A percentile compares a stretch with the other conserved stretches of the same genome.
Conservation (phyloP, 2,797 vertebrate species). For the Dendrocincla tyrannina region DNA sequence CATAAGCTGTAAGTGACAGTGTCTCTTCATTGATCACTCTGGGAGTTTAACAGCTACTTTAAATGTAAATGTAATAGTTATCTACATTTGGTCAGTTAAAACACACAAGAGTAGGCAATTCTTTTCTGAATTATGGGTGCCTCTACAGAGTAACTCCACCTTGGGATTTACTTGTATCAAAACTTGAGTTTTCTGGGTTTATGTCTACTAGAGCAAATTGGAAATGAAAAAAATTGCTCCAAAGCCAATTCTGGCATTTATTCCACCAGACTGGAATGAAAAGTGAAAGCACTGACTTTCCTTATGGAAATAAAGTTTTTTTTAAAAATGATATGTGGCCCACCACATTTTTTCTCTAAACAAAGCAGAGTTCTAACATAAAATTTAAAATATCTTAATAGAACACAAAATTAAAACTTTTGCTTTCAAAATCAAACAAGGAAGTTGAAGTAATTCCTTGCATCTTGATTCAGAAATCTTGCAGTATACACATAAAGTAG, state of each 20-base stretch:
- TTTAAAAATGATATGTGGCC: not conserved
- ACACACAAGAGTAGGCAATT: not conserved
- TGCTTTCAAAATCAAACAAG: not conserved
- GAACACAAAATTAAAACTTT: not conserved
- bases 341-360: not conserved
- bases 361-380: not conserved
- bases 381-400: not conserved
- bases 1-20: not conserved
- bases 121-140: not conserved
- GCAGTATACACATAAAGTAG: not conserved
- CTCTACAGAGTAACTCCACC: not conserved
- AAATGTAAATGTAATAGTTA: not conserved
- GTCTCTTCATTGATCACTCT: accelerated
- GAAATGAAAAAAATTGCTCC: not conserved
- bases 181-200: not conserved
- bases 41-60: not conserved
- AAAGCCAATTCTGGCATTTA: not conserved
- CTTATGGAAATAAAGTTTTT: not conserved
- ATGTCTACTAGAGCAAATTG: not conserved
- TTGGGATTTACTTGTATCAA: not conserved
- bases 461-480: not conserved
- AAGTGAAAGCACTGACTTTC: not conserved
- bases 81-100: not conserved
- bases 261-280: not conserved
- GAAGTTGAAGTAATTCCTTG: not conserved